A percentile compares a stretch with the other conserved stretches of the same genome.
phyloP scores from a whole-genome alignment of 2,888 invertebrate genomes.

The Drosophila mettleri region DNA sequence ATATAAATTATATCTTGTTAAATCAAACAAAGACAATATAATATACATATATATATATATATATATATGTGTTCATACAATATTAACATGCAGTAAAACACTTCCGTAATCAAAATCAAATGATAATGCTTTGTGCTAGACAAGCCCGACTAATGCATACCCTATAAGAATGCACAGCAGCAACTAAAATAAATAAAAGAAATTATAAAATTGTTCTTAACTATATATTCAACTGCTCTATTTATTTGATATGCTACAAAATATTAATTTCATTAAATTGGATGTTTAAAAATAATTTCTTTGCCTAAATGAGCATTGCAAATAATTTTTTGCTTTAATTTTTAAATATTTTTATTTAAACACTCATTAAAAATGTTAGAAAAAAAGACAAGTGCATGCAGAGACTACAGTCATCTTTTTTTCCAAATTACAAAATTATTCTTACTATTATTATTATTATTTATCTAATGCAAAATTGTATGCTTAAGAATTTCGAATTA shows the following conservation, averaged over 20 bases:
- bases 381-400: conserved; percentile 80
- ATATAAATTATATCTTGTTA: conserved; percentile 3
- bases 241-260: background rate
- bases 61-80: background rate
- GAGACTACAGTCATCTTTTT: conserved; percentile 41
- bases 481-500: conserved; percentile 21
- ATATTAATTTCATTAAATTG: background rate
- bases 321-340: background rate
- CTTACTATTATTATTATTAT: conserved; percentile 3
- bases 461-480: conserved; percentile 11
- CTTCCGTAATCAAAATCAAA: background rate
- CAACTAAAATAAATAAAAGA: background rate
- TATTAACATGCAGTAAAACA: background rate
- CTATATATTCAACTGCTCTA: background rate
- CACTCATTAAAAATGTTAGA: conserved; percentile 47
- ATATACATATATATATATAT: background rate
- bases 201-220: background rate
- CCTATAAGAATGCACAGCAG: background rate
- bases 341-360: background rate
- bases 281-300: background rate
- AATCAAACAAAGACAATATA: background rate
- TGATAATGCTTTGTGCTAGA: background rate
- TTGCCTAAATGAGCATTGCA: background rate
- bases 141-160: background rate
- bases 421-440: conserved; percentile 25